These are phyloP conservation scores for Corythoichthys haematopterus DNA, from an alignment of 2,113 vertebrate genomes.

Conservation along the genomic window DNA sequence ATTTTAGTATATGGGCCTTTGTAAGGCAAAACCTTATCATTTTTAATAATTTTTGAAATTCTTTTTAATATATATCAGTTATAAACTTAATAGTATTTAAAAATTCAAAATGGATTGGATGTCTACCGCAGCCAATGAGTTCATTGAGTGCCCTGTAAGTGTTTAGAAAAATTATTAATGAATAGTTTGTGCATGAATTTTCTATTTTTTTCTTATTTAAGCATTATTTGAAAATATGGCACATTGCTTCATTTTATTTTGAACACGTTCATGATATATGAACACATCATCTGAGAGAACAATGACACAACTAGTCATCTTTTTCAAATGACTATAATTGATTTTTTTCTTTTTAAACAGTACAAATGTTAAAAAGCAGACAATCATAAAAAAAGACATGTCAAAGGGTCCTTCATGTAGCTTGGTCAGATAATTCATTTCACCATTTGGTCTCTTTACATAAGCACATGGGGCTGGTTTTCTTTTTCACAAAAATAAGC, in stretches of 20 bases:
- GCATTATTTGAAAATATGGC: too few relatives aligned
- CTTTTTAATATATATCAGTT: too few relatives aligned
- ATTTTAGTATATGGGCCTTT: too few relatives aligned
- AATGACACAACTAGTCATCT: not conserved
- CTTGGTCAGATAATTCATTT: conserved; percentile 44
- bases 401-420: conserved; percentile 42
- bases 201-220: too few relatives aligned
- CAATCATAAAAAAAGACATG: conserved; percentile 6
- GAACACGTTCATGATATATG: too few relatives aligned
- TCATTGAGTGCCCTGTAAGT: not conserved
- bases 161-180: not conserved
- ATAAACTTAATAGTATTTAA: too few relatives aligned
- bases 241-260: too few relatives aligned
- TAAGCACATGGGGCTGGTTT: conserved; percentile 18
- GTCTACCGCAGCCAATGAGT: not conserved
- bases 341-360: conserved; percentile 51
- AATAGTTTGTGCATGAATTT: not conserved
- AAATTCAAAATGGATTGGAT: too few relatives aligned
- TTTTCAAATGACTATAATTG: conserved; percentile 30
- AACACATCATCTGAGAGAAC: not conserved
- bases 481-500: conserved; percentile 47
- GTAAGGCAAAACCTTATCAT: too few relatives aligned
- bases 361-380: conserved; percentile 41
- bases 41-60: too few relatives aligned
- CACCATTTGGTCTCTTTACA: conserved; percentile 63